These are phyloP conservation scores for Emydocephalus ijimae DNA, from an alignment of 2,113 vertebrate genomes.

Conservation along the genomic window DNA sequence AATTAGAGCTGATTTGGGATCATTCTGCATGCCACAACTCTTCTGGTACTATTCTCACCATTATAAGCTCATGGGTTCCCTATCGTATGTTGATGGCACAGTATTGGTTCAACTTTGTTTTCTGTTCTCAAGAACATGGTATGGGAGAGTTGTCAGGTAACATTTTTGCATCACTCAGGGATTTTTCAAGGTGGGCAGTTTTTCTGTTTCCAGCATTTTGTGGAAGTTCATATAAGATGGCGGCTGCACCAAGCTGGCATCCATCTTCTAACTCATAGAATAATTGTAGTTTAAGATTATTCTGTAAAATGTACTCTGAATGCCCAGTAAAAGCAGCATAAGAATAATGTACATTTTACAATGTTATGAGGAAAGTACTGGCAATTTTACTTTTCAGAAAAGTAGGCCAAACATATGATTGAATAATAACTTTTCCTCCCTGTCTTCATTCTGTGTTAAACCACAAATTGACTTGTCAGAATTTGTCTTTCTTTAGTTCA, in stretches of 20 bases:
- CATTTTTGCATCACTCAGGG: not conserved
- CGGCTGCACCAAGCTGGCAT: not conserved
- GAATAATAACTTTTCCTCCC: not conserved
- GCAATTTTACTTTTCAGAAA: not conserved
- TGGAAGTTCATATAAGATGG: not conserved
- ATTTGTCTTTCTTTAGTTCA: slow-evolving; percentile 37
- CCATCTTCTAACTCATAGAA: not conserved
- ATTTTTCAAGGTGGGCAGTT: not conserved
- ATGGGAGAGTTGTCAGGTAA: not conserved
- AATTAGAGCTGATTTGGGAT: not conserved
- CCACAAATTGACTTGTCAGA: not conserved
- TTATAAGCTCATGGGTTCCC: not conserved
- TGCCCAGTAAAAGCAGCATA: not conserved
- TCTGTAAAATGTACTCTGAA: not conserved
- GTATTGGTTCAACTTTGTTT: not conserved
- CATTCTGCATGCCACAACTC: too few relatives aligned
- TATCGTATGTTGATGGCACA: not conserved
- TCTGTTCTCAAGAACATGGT: not conserved
- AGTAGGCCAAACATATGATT: not conserved
- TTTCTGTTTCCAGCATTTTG: not conserved
- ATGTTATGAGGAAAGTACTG: not conserved
- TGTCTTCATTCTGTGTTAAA: slow-evolving; percentile 14
- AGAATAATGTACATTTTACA: not conserved
- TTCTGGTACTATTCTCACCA: not conserved
- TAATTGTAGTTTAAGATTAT: not conserved